Percentiles rank a stretch among this genome's conserved stretches.
phyloP scores from a whole-genome alignment of 2,888 invertebrate species.

The Anarsia innoxiella region DNA sequence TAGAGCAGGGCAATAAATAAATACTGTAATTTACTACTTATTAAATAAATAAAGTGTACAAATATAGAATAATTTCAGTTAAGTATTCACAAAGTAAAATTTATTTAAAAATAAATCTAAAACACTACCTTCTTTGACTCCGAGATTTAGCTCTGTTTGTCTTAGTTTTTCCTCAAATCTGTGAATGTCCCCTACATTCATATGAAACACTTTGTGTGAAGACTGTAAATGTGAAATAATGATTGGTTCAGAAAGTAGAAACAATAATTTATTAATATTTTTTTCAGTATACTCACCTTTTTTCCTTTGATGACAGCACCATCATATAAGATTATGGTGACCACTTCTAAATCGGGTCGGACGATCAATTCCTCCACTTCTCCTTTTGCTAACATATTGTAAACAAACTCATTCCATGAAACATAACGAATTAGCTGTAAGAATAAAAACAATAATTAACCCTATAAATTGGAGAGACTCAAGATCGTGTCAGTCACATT shows the following conservation, averaged over 20 bases:
- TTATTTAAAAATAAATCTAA: too few species aligned
- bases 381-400: constrained; percentile 94
- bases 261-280: too few species aligned
- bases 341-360: constrained; percentile 88
- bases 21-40: too few species aligned
- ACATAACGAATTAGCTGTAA: constrained; percentile 81
- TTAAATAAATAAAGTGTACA: too few species aligned
- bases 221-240: too few species aligned
- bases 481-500: too few species aligned
- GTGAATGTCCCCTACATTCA: constrained; percentile 89
- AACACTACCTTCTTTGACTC: constrained; percentile 87
- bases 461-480: too few species aligned
- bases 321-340: constrained; percentile 88
- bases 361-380: constrained; percentile 93
- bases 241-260: too few species aligned
- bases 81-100: neutral
- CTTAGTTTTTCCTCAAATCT: constrained; percentile 94
- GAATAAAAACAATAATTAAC: too few species aligned
- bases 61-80: too few species aligned
- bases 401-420: constrained; percentile 97
- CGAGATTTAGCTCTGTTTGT: constrained; percentile 86
- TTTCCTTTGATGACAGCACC: constrained; percentile 91
- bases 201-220: constrained; percentile 82
- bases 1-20: too few species aligned
- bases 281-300: constrained; percentile 71